Conservation (phyloP, 2,797 vertebrate genomes). For the Trematomus bernacchii region DNA sequence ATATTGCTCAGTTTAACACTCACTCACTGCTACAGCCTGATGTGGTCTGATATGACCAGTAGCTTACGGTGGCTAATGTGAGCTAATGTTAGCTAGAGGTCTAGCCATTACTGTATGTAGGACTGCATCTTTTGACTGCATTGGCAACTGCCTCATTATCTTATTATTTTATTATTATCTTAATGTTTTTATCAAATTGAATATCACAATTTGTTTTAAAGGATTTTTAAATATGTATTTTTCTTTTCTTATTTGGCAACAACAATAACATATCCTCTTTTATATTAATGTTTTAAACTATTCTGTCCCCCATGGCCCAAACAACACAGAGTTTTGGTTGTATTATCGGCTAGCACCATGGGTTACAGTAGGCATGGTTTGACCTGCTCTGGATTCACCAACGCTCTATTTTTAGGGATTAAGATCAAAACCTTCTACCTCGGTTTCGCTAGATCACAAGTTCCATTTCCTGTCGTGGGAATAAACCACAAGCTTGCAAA, state of each 20-base stretch:
- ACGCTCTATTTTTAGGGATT: constrained; percentile 37
- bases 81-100: not conserved
- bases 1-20: not conserved
- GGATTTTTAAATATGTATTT: no score
- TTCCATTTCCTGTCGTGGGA: constrained; percentile 54
- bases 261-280: no score
- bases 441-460: constrained; percentile 49
- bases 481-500: constrained; percentile 47
- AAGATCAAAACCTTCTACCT: constrained; percentile 49
- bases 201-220: no score
- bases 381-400: constrained; percentile 4
- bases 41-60: not conserved
- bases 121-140: no score
- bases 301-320: no score
- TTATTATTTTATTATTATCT: no score
- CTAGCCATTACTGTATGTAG: no score
- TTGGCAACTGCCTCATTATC: no score
- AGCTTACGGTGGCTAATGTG: not conserved
- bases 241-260: no score
- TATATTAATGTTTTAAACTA: no score
- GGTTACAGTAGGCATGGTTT: constrained; percentile 2
- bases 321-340: no score
- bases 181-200: no score
- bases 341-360: not conserved
- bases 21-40: not conserved